Conservation (phyloP, 2,113 vertebrate genomes). For the Chionomys nivalis region DNA sequence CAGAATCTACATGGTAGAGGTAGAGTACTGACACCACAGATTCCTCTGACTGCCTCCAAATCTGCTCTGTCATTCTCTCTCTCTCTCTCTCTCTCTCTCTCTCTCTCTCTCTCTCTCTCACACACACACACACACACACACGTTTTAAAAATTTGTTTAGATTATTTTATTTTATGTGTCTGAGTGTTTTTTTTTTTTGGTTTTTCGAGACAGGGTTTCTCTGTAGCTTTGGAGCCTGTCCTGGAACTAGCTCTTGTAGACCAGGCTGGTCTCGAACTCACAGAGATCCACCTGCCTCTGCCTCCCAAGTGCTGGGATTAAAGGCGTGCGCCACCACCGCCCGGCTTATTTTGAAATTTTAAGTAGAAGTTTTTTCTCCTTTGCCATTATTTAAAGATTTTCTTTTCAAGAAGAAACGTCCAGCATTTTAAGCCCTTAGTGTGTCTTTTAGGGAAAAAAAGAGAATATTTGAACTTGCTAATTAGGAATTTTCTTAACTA, state of each 20-base stretch:
- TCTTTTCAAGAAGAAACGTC: slow-evolving; percentile 20
- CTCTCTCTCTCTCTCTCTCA: too few relatives aligned
- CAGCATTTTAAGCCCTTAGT: background rate
- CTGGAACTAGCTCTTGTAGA: too few relatives aligned
- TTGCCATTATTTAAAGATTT: slow-evolving; percentile 6
- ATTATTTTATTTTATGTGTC: background rate
- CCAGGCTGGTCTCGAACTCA: too few relatives aligned
- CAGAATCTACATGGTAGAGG: background rate
- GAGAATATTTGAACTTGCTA: slow-evolving; percentile 10
- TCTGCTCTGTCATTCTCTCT: background rate
- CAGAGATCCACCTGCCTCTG: too few relatives aligned
- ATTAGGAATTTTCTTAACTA: slow-evolving; percentile 5
- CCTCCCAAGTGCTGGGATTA: too few relatives aligned
- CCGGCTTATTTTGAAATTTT: background rate
- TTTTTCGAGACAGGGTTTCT: too few relatives aligned
- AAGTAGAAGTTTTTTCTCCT: background rate
- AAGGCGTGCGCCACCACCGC: too few relatives aligned
- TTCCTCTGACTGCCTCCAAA: background rate
- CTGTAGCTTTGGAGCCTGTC: too few relatives aligned
- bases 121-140: background rate
- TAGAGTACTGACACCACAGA: background rate
- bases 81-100: too few relatives aligned
- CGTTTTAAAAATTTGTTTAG: background rate
- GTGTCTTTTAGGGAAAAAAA: slow-evolving; percentile 50
- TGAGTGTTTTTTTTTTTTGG: too few relatives aligned